Evolutionary conservation across 2,797 vertebrate genomes (phyloP), one percentile per base, ranked within the genome.

Genomic region (Prionace glauca): DNA sequence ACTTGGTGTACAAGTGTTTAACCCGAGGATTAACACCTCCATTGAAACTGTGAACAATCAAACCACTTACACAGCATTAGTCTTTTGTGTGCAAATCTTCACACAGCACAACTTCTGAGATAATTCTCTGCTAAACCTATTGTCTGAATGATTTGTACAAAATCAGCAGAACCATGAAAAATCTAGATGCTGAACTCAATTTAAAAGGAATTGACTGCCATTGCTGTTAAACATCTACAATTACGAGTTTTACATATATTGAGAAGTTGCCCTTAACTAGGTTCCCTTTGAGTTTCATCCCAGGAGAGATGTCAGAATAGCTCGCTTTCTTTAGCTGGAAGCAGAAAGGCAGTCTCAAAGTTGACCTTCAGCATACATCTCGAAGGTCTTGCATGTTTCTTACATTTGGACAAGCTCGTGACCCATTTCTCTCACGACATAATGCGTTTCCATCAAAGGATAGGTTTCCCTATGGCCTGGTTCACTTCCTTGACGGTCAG

Each of bases 241-340:
- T 16, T 67, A 22, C 65, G 1, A 8, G n/a, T 36, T 67, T 65
- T 92, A 67, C 62, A 65, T 20, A 36, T 36, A n/a, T 67, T 92
- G 90, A 45, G 41, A 92, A 32, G 32, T 92, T 5, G 16, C 18
- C 62, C 60, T 91, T 67, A 92, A 92, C 90, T 92, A 60, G 2
- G 8, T 65, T 67, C 67, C 18, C 90, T 67, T 92, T 67, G 62
- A 92, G 36, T 67, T 67, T 32, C 62, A 22, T 92, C 90, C 90
- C 90, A 36, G n/a, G 90, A 67, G 90, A 92, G 65, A 92, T 92
- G n/a, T 36, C n/a, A 92, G 65, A 36, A 92, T 92, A 92, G 90
- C 60, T 67, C 36, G 20, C 62, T 36, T 67, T 67, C 90, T 67
- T 56, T 92, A 2, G 62, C 90, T 90, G 1, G 87, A 62, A 90